Conservation (phyloP, 2,888 invertebrate genomes). For the Alloscopus bannaensis region DNA sequence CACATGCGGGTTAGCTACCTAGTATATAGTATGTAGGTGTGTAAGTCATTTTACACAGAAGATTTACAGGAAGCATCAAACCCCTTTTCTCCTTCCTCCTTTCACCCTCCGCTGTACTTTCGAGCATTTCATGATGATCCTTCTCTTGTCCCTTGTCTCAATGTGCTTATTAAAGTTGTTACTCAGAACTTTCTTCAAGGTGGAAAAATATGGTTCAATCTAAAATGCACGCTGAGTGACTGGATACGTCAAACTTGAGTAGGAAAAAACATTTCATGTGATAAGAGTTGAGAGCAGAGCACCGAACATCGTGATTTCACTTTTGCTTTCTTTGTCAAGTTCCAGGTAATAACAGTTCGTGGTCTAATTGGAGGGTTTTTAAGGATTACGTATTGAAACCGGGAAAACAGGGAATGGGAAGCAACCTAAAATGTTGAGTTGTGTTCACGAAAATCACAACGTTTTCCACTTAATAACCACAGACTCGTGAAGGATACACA, state of each 20-base stretch:
- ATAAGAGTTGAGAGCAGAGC: background rate
- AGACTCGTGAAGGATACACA: background rate
- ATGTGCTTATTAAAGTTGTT: slow-evolving; percentile 21
- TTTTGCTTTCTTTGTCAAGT: slow-evolving; percentile 51
- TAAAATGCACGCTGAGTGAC: background rate
- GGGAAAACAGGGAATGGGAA: slow-evolving; percentile 51
- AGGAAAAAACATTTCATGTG: slow-evolving; percentile 3
- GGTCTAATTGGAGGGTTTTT: slow-evolving; percentile 50
- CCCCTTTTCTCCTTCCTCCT: slow-evolving; percentile 16
- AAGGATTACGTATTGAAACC: slow-evolving; percentile 7
- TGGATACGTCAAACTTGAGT: background rate
- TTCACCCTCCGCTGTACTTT: slow-evolving; percentile 43
- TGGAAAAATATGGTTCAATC: slow-evolving; percentile 4
- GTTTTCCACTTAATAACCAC: background rate
- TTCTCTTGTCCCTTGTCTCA: background rate
- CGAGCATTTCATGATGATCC: slow-evolving; percentile 33
- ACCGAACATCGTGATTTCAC: slow-evolving; percentile 40
- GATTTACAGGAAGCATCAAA: slow-evolving; percentile 35
- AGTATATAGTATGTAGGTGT: too few species aligned
- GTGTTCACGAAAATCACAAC: background rate
- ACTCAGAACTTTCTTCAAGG: slow-evolving; percentile 35
- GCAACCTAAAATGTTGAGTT: slow-evolving; percentile 43
- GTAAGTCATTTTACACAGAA: slow-evolving; percentile 27
- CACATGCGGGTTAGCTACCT: too few species aligned
- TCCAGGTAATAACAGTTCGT: slow-evolving; percentile 34